Evolutionary conservation across 2,888 invertebrate species (phyloP), one percentile per base, ranked within the genome.

Genomic region (Laspeyria flexula): DNA sequence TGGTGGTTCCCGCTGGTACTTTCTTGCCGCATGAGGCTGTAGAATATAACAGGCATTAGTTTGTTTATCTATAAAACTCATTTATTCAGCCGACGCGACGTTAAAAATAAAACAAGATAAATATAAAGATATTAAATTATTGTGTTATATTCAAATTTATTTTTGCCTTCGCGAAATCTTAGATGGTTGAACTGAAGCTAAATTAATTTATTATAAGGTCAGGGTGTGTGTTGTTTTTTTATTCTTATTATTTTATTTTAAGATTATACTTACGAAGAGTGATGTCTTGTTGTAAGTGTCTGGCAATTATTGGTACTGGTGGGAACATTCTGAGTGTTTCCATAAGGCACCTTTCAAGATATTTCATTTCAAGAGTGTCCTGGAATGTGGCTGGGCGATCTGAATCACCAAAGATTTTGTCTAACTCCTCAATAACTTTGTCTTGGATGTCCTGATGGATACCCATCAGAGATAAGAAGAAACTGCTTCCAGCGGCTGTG

Each of bases 351-450:
- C 96, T 93, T 83, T 97, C 97, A 65, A 97, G 86, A 74, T 96
- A 96, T 83, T 97, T 97, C 96, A 97, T 96, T 83, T 96, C 95
- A n/a, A 96, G 79, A 0, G 96, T 96, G 64, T 97, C 97, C 71
- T 96, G 95, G 88, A 96, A 96, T 9, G 96, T 96, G 37, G 95
- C 95, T 1, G 95, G 95, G 13, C 96, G 93, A 73, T 96, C 94
- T 0, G 96, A 95, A 65, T 95, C 95, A 29, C 96, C 95, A 75
- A 97, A 97, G 64, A 97, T 96, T 46, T 93, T 93, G 66, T 96
- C 94, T 29, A 97, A 72, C 81, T 97, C 96, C 57, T 96, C 94
- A 41, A 95, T 88, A 2, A 96, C 96, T 72, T 95, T 95, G 58
- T 95, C 93, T 85, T 96, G 96, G 64, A 96, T 94, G 48, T 96